Conservation (phyloP, 2,113 vertebrate genomes). For the Corapipo altera region DNA sequence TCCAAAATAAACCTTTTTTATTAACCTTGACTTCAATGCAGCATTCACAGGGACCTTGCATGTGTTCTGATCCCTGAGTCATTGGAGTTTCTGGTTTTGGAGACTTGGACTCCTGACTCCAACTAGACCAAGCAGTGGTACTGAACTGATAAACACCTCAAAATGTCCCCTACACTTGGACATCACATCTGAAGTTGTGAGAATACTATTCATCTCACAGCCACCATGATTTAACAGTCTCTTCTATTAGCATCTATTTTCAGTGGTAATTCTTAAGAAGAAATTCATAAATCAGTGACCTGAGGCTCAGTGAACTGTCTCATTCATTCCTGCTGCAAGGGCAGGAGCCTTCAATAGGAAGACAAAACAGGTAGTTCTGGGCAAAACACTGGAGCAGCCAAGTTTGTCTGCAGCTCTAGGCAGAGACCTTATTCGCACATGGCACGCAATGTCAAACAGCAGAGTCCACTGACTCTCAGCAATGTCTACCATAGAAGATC, state of each 20-base stretch:
- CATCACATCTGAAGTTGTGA: background rate
- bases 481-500: accelerated
- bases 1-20: background rate
- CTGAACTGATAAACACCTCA: background rate
- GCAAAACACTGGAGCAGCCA: accelerated
- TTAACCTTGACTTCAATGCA: background rate
- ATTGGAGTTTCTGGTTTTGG: background rate
- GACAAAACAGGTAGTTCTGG: background rate
- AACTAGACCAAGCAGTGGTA: background rate
- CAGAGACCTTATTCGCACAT: background rate
- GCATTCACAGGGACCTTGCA: background rate
- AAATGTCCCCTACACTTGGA: background rate
- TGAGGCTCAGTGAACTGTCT: background rate
- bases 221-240: background rate
- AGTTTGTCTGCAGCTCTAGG: background rate
- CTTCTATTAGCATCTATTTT: background rate
- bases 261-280: background rate
- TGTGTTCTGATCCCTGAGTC: background rate
- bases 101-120: background rate
- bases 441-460: accelerated
- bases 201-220: background rate
- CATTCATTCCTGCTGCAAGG: background rate
- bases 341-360: background rate
- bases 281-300: background rate
- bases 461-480: background rate